A percentile compares a stretch with the other conserved stretches of the same genome.
These are phyloP conservation scores for Lonchura striata DNA, from an alignment of 2,113 vertebrate genomes.

Conservation along the genomic window DNA sequence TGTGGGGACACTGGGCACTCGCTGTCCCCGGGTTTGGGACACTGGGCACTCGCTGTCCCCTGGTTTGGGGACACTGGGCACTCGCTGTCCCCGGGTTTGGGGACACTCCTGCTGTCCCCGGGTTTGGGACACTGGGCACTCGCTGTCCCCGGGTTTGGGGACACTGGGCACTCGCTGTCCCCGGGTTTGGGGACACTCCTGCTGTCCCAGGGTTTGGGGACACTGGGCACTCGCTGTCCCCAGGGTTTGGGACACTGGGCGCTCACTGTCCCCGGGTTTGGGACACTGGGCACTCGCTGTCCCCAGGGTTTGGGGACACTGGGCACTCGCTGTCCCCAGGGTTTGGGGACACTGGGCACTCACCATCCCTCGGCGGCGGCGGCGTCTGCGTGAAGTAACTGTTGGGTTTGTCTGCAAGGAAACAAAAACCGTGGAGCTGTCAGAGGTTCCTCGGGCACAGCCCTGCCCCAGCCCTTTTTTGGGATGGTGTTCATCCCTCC, in stretches of 20 bases:
- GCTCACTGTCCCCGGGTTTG: neutral
- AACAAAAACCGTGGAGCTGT: neutral
- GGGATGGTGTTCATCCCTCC: neutral
- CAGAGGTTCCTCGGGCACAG: neutral
- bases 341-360: conserved; percentile 61
- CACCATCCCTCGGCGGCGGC: conserved; percentile 84
- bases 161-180: neutral
- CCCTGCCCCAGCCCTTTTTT: neutral
- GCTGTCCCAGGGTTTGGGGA: neutral
- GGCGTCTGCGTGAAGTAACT: conserved; percentile 82
- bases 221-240: conserved; percentile 76
- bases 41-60: conserved; percentile 73
- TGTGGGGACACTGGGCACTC: conserved; percentile 63
- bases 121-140: conserved; percentile 69
- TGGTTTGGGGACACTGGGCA: neutral
- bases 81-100: conserved; percentile 67
- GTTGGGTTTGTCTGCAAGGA: conserved; percentile 89
- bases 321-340: neutral
- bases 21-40: neutral
- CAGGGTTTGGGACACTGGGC: neutral
- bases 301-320: neutral
- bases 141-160: neutral
- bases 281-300: conserved; percentile 72
- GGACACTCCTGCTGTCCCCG: neutral
- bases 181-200: neutral